Conservation (phyloP, 2,797 vertebrate genomes). For the Pseudocheirus occidentalis region DNA sequence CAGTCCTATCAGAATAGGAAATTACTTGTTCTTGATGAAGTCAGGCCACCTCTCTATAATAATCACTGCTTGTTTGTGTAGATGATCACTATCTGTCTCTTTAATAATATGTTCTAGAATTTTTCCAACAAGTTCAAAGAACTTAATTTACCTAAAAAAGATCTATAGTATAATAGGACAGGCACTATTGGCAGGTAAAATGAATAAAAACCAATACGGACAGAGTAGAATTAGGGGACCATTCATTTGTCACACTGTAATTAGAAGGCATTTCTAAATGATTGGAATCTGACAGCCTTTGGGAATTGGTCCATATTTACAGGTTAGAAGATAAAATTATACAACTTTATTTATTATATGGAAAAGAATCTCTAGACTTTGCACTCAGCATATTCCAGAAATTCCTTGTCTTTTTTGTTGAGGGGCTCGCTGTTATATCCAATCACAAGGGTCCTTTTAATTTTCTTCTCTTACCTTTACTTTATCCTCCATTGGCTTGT, state of each 20-base stretch:
- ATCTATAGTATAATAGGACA: background rate
- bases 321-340: background rate
- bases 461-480: conserved; percentile 82
- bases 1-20: background rate
- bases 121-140: background rate
- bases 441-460: background rate
- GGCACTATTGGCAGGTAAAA: conserved; percentile 8
- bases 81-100: background rate
- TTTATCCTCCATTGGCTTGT: conserved; percentile 85
- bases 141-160: background rate
- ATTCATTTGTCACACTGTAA: background rate
- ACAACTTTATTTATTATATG: background rate
- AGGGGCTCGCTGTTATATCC: background rate
- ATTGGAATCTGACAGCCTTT: background rate
- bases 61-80: background rate
- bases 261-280: background rate
- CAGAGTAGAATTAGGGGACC: background rate
- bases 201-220: background rate
- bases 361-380: background rate
- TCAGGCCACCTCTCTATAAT: background rate
- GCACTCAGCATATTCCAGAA: background rate
- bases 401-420: background rate
- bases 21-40: background rate
- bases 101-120: background rate
- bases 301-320: background rate